Evolutionary conservation across 2,113 vertebrate genomes (phyloP), one percentile per base, ranked within the genome.

Genomic region (Phyllostomus discolor): DNA sequence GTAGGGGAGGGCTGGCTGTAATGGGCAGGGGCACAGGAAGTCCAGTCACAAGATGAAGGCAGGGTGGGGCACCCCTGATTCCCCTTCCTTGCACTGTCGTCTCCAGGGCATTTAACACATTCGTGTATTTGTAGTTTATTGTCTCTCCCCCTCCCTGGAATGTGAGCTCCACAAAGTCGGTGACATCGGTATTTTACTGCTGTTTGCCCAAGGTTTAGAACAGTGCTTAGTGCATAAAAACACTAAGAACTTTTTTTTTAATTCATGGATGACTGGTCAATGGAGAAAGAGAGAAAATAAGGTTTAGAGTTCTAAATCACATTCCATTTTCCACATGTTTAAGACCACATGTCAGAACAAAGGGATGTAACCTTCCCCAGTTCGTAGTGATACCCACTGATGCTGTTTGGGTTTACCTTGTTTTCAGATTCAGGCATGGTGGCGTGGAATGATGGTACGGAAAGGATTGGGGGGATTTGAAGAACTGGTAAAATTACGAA

Each of bases 381-480:
- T 31, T 66, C 22, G 4, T 16, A 48, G 11, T 6, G 35, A 69
- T 22, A 38, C 2, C 16, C 41, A 3, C 31, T 69, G 9, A 95
- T 6, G 3, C 84, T 52, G 11, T 66, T 16, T 85, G 66, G 26
- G 31, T 91, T 28, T 93, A 7, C 88, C 59, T 96, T 76, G 28
- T 73, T 96, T 97, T 78, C 97, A 99, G 98, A 92, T 98, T 79
- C 98, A 98, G 85, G 94, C 97, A 0, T 98, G 98, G 96, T 98
- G 97, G 98, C 64, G 38, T 75, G 97, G 94, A 7, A 14, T 75
- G 0, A 97, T 98, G 97, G 98, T 98, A 7, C 81, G 96, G 28
- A 98, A 95, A 84, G 97, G 95, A 46, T 0, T 95, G 1, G 98
- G 97, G 41, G 31, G 0, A 33, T 98, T 78, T 50, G 81, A 96